phyloP scores from a whole-genome alignment of 2,113 vertebrate species.

The Entomyzon cyanotis region DNA sequence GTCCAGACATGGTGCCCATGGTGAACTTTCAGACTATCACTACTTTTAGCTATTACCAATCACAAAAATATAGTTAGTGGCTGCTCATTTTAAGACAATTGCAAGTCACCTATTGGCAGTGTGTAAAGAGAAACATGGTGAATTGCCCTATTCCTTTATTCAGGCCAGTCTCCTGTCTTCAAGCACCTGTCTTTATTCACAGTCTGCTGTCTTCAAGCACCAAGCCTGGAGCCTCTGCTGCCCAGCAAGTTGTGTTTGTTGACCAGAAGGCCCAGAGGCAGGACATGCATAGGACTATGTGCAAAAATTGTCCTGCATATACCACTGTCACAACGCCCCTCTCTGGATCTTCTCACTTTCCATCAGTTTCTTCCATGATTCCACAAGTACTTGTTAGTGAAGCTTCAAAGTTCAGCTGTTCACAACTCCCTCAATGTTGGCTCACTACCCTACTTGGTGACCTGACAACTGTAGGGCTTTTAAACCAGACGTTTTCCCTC shows the following conservation, averaged over 20 bases:
- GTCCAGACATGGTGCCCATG: conserved; percentile 10
- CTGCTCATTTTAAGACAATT: background rate
- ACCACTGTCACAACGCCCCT: background rate
- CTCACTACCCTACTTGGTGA: background rate
- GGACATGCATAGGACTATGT: background rate
- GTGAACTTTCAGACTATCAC: background rate
- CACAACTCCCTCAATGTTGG: background rate
- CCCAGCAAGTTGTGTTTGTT: background rate
- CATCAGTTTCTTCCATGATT: background rate
- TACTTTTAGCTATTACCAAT: background rate
- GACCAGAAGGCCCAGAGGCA: background rate
- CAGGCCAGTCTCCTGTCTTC: background rate
- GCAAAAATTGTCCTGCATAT: background rate
- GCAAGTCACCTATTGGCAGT: background rate
- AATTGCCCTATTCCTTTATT: background rate
- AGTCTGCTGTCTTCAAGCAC: background rate
- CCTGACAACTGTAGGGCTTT: background rate
- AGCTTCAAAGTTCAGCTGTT: background rate
- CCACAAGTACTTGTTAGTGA: background rate
- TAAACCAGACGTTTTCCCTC: background rate
- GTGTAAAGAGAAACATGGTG: background rate
- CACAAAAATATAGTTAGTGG: background rate
- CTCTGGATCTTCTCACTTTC: background rate
- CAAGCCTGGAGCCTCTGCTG: background rate
- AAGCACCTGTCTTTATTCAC: background rate